Conservation (phyloP, 2,888 invertebrate species). For the Amaurobius ferox region DNA sequence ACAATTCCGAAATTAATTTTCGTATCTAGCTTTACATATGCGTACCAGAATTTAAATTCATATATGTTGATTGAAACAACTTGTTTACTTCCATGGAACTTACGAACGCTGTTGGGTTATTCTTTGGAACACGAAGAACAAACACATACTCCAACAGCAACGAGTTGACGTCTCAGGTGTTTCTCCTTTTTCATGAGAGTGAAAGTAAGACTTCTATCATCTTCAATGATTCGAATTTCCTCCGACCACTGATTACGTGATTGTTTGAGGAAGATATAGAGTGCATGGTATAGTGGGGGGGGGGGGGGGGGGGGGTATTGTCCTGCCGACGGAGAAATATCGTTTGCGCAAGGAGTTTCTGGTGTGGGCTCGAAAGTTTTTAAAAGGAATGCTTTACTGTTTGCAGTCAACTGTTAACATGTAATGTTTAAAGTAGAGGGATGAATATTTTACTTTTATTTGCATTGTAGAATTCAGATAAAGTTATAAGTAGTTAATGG, state of each 20-base stretch:
- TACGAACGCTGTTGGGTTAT: not conserved
- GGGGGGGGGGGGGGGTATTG: not conserved
- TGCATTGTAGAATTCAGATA: no score
- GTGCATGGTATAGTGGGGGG: not conserved
- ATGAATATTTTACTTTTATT: no score
- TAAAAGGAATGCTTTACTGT: no score
- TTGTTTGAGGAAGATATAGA: constrained; percentile 14
- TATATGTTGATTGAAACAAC: constrained; percentile 1
- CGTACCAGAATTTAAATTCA: no score
- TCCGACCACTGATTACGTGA: not conserved
- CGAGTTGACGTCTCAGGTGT: constrained; percentile 12
- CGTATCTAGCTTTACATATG: no score
- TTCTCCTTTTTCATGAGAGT: not conserved
- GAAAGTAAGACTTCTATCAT: constrained; percentile 4
- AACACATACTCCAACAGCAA: not conserved
- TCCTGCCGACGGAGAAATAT: no score
- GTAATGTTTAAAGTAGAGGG: no score
- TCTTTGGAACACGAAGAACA: not conserved
- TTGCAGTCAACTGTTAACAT: no score
- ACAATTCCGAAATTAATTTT: no score
- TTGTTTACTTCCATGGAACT: constrained; percentile 1
- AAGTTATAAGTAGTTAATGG: no score
- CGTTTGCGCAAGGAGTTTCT: no score
- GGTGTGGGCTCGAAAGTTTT: no score
- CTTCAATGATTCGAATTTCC: constrained; percentile 10